phyloP scores from a whole-genome alignment of 2,113 vertebrate genomes.

The Plecturocebus donacophilus region DNA sequence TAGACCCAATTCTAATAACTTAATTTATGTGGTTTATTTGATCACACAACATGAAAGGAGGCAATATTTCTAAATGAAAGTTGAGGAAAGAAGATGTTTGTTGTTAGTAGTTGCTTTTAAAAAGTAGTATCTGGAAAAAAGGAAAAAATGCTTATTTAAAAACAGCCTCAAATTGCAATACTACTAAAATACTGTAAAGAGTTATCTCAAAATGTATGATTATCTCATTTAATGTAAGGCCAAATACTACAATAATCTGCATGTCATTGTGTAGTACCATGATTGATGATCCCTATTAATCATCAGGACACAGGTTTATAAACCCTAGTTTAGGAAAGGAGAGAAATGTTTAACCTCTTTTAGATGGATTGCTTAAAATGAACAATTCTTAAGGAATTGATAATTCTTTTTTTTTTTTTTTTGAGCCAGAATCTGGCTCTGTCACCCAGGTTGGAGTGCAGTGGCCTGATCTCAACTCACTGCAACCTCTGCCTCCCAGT shows the following conservation, averaged over 20 bases:
- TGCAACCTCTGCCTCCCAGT: too few species aligned
- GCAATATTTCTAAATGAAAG: constrained; percentile 28
- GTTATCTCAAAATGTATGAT: not conserved
- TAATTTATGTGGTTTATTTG: constrained; percentile 17
- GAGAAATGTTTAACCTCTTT: not conserved
- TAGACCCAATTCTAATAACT: constrained; percentile 24
- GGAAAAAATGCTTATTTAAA: constrained; percentile 8
- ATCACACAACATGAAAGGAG: not conserved
- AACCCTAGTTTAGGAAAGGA: not conserved
- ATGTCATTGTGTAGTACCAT: not conserved
- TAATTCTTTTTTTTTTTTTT: not conserved
- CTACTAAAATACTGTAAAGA: constrained; percentile 16
- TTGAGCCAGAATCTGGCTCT: too few species aligned
- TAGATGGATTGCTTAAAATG: not conserved
- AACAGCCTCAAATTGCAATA: not conserved
- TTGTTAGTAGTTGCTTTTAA: constrained; percentile 32
- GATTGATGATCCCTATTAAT: not conserved
- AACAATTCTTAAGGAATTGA: not conserved
- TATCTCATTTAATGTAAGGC: not conserved
- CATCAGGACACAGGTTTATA: not conserved
- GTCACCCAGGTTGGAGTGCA: too few species aligned
- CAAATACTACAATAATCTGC: not conserved
- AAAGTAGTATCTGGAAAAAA: not conserved
- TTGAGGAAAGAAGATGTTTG: not conserved
- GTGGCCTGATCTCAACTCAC: too few species aligned